Evolutionary conservation across 2,113 vertebrate genomes (phyloP).

Genomic region (Serinus canaria): DNA sequence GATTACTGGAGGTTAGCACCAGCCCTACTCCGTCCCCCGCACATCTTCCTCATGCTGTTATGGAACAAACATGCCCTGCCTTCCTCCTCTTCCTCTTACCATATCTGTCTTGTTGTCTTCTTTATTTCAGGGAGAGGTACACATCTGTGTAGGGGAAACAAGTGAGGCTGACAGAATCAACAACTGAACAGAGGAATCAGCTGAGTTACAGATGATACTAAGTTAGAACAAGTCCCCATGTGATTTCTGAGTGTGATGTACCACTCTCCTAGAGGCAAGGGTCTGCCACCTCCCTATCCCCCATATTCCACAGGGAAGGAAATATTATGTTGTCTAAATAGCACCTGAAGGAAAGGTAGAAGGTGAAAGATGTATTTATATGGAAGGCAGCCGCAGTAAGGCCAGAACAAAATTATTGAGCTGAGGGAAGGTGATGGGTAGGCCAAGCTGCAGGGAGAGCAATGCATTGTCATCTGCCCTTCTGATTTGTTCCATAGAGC

Average conservation of each 20-base stretch:
- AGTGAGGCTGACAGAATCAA: neutral
- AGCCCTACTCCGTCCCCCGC: neutral
- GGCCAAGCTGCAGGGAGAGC: neutral
- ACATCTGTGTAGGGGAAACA: neutral
- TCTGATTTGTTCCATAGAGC: neutral
- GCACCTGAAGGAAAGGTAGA: neutral
- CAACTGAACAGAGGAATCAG: neutral
- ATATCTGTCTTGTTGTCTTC: neutral
- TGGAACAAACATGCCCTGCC: neutral
- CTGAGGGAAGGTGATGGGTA: neutral
- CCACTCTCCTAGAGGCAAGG: neutral
- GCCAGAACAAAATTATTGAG: neutral
- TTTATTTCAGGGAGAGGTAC: neutral
- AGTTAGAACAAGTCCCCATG: neutral
- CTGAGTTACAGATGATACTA: neutral
- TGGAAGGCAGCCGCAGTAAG: neutral
- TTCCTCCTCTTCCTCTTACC: neutral
- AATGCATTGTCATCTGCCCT: neutral
- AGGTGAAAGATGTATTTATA: neutral
- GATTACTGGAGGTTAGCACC: conserved; percentile 11
- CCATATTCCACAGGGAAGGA: neutral
- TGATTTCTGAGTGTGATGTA: neutral
- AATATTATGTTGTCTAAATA: neutral
- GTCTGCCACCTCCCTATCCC: neutral
- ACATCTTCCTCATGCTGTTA: neutral